Conservation (phyloP, 2,888 invertebrate species). For the Sesia bembeciformis region DNA sequence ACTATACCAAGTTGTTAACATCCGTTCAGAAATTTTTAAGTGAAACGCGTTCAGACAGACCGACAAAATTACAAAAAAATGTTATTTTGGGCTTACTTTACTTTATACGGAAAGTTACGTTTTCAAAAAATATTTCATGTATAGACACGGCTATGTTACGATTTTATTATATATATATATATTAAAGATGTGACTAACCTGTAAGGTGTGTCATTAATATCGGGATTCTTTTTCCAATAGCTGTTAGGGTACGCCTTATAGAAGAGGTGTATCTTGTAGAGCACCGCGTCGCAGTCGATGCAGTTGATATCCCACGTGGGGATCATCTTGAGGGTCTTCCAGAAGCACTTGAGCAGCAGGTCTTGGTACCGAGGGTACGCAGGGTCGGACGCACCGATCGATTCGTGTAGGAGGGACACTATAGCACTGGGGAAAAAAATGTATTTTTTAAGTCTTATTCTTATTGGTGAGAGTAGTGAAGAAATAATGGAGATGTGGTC, state of each 20-base stretch:
- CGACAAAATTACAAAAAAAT: not conserved
- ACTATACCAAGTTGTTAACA: too few species aligned
- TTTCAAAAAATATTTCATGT: not conserved
- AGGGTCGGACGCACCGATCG: slow-evolving; percentile 79
- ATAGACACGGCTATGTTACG: too few species aligned
- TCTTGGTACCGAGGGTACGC: slow-evolving; percentile 82
- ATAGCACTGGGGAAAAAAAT: slow-evolving; percentile 79
- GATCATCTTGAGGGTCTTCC: slow-evolving; percentile 94
- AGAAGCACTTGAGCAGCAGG: slow-evolving; percentile 92
- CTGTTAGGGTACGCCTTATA: slow-evolving; percentile 89
- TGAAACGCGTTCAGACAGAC: too few species aligned
- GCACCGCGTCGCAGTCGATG: slow-evolving; percentile 83
- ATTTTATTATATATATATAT: not conserved
- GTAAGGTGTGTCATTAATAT: slow-evolving; percentile 86
- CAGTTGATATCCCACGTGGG: slow-evolving; percentile 84
- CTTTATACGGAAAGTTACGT: not conserved
- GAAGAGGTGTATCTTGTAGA: slow-evolving; percentile 91
- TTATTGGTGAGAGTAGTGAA: too few species aligned
- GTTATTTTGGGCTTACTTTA: not conserved
- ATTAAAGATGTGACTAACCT: slow-evolving; percentile 37
- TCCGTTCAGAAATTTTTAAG: too few species aligned
- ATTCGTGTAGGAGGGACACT: slow-evolving; percentile 90
- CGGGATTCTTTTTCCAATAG: slow-evolving; percentile 89
- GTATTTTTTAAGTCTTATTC: too few species aligned
- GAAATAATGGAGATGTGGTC: too few species aligned